Evolutionary conservation across 2,888 invertebrate species (phyloP).

Genomic region (Thysanoteuthis rhombus): DNA sequence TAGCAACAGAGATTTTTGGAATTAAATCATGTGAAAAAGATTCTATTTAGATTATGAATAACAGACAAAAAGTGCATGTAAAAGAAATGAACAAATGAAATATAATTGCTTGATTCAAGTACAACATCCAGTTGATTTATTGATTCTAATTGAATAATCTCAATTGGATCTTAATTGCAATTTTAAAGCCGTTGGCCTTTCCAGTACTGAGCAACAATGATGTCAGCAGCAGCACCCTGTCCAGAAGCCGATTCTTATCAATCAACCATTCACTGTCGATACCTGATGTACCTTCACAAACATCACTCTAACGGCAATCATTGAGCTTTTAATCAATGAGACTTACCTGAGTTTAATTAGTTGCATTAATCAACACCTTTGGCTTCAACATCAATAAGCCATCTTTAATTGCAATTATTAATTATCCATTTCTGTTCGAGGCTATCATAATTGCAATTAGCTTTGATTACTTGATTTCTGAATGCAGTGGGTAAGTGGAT

Average conservation of each 20-base stretch:
- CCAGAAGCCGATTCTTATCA: neutral
- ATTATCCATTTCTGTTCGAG: neutral
- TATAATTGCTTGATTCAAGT: neutral
- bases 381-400: neutral
- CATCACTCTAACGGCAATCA: neutral
- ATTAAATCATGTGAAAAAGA: too few species aligned
- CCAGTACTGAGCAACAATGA: neutral
- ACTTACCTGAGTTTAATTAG: constrained; percentile 12
- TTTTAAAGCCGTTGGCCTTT: neutral
- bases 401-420: neutral
- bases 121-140: neutral
- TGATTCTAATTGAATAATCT: neutral
- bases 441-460: constrained; percentile 12
- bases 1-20: too few species aligned
- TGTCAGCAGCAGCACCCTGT: neutral
- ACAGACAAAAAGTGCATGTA: too few species aligned
- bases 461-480: neutral
- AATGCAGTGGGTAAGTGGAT: neutral
- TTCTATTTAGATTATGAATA: too few species aligned
- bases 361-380: constrained; percentile 12
- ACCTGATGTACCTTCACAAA: neutral
- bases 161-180: neutral
- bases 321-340: neutral
- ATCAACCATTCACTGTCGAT: neutral
- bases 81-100: neutral